Conservation (phyloP, 2,797 vertebrate species). For the Leptoclinus maculatus region DNA sequence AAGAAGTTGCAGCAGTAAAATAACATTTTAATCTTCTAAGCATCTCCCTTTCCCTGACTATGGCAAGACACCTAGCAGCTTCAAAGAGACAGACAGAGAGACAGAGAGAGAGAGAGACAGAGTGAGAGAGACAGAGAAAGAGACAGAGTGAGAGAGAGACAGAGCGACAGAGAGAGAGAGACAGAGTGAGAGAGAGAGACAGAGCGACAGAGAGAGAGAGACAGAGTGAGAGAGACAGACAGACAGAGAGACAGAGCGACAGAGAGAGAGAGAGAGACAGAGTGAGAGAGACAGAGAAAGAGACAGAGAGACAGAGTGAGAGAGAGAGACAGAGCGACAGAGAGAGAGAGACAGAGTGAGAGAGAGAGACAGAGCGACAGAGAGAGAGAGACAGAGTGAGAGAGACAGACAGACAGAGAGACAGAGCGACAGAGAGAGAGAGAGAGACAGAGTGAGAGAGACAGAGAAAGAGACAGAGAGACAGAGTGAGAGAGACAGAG, state of each 20-base stretch:
- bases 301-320: too few relatives aligned
- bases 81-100: not conserved
- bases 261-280: too few relatives aligned
- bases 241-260: not conserved
- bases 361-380: too few relatives aligned
- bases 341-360: not conserved
- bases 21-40: constrained; percentile 58
- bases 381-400: not conserved
- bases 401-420: not conserved
- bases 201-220: too few relatives aligned
- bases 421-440: too few relatives aligned
- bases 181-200: not conserved
- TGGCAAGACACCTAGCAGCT: constrained; percentile 5
- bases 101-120: not conserved
- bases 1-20: constrained; percentile 55
- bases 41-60: not conserved
- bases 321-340: not conserved
- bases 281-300: not conserved
- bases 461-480: not conserved
- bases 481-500: too few relatives aligned
- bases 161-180: too few relatives aligned
- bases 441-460: not conserved
- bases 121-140: too few relatives aligned
- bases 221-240: too few relatives aligned
- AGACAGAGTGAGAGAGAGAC: not conserved